A percentile compares a stretch with the other conserved stretches of the same genome.
Conservation (phyloP, 2,113 vertebrate species). For the Penelope pileata region DNA sequence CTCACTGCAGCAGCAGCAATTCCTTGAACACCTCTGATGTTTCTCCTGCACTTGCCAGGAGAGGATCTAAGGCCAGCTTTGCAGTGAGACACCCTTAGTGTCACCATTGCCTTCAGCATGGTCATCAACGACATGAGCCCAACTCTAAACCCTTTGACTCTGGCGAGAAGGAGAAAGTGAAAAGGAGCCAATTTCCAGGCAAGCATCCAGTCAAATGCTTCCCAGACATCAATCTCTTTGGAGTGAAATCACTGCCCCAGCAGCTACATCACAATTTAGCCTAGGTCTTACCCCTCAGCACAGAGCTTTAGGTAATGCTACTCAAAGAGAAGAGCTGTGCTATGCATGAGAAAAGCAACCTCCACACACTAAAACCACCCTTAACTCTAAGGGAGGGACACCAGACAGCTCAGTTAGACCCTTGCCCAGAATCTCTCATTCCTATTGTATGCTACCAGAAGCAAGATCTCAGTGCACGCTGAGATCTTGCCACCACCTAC, state of each 20-base stretch:
- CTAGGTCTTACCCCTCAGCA: not conserved
- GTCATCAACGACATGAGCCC: not conserved
- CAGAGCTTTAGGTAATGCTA: not conserved
- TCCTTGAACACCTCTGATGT: not conserved
- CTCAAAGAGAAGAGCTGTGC: accelerated
- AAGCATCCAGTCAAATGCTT: not conserved
- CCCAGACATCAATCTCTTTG: not conserved
- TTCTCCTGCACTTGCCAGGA: not conserved
- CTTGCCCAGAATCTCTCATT: not conserved
- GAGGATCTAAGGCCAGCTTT: not conserved
- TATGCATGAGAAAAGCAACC: not conserved
- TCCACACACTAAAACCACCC: not conserved
- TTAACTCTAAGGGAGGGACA: not conserved
- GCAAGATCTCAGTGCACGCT: not conserved
- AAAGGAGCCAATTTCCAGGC: not conserved
- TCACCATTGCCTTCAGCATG: not conserved
- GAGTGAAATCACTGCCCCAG: not conserved
- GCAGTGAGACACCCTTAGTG: not conserved
- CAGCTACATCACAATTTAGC: not conserved
- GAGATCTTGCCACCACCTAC: not conserved
- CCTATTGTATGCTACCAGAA: not conserved
- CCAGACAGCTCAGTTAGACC: not conserved
- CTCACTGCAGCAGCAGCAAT: not conserved
- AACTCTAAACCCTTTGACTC: not conserved
- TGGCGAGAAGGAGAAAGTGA: not conserved